phyloP scores from a whole-genome alignment of 2,888 invertebrate species.

The Nomada fucata region DNA sequence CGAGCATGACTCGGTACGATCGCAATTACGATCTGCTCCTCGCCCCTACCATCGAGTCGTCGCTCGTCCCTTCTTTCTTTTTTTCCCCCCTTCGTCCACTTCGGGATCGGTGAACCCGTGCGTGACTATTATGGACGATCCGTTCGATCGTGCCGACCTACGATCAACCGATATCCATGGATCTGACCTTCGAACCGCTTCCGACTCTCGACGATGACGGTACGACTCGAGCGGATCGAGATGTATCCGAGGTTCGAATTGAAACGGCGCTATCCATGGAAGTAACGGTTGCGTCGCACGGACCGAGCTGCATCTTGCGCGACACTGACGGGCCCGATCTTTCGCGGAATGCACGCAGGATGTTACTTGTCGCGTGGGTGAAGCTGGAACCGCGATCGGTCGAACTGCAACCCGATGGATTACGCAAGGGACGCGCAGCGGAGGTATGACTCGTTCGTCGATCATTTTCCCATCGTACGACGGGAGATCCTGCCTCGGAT shows the following conservation, averaged over 20 bases:
- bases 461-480: conserved; percentile 11
- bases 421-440: neutral
- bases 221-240: conserved; percentile 4
- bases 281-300: conserved; percentile 53
- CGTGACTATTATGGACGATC: conserved; percentile 52
- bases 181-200: conserved; percentile 51
- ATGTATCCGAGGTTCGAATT: conserved; percentile 43
- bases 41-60: conserved; percentile 53
- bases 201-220: conserved; percentile 59
- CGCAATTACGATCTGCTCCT: conserved; percentile 70
- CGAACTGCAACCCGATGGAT: conserved; percentile 9
- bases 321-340: neutral
- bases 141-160: conserved; percentile 23
- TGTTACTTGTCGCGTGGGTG: conserved; percentile 50
- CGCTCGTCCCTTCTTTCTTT: conserved; percentile 26
- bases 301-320: conserved; percentile 2
- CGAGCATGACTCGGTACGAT: conserved; percentile 66
- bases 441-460: conserved; percentile 8
- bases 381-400: conserved; percentile 26
- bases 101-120: conserved; percentile 55
- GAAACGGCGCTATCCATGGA: conserved; percentile 53
- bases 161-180: conserved; percentile 38
- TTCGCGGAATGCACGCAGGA: conserved; percentile 46
- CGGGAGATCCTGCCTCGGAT: neutral
- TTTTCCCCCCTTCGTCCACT: conserved; percentile 30